These are phyloP conservation scores for Cyprinella venusta DNA, from an alignment of 2,797 vertebrate species.

Conservation along the genomic window DNA sequence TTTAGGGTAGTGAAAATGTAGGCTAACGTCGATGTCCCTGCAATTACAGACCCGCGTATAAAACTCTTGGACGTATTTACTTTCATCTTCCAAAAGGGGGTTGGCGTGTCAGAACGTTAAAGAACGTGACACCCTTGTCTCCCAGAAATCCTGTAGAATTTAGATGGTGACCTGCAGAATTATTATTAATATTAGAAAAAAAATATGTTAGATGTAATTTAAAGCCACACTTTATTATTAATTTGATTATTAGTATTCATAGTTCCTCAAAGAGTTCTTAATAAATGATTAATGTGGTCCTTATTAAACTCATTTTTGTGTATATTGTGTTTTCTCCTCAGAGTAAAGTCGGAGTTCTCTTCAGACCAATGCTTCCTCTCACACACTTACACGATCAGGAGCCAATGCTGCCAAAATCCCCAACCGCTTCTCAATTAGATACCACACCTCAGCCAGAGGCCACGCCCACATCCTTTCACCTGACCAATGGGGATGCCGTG, in stretches of 20 bases:
- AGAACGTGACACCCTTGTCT: background rate
- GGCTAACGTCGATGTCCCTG: background rate
- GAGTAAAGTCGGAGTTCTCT: constrained; percentile 79
- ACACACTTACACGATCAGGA: constrained; percentile 84
- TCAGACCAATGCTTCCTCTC: constrained; percentile 78
- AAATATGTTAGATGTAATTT: background rate
- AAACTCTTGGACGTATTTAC: background rate
- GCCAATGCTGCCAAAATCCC: constrained; percentile 74
- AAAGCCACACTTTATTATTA: background rate
- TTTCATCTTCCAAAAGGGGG: background rate
- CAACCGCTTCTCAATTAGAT: constrained; percentile 55
- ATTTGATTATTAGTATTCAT: background rate
- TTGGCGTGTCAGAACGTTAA: background rate
- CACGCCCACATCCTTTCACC: constrained; percentile 70
- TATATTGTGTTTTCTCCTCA: constrained; percentile 64
- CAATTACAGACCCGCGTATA: background rate
- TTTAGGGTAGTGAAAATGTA: background rate
- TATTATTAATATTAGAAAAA: background rate
- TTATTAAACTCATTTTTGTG: background rate
- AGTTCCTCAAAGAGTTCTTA: background rate
- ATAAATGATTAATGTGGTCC: background rate
- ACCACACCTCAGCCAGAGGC: constrained; percentile 55
- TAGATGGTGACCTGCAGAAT: background rate
- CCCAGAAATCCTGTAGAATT: background rate
- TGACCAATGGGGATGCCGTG: constrained; percentile 83